These are phyloP conservation scores for Drosophila imparisetae DNA, from an alignment of 2,888 invertebrate species.

Conservation along the genomic window DNA sequence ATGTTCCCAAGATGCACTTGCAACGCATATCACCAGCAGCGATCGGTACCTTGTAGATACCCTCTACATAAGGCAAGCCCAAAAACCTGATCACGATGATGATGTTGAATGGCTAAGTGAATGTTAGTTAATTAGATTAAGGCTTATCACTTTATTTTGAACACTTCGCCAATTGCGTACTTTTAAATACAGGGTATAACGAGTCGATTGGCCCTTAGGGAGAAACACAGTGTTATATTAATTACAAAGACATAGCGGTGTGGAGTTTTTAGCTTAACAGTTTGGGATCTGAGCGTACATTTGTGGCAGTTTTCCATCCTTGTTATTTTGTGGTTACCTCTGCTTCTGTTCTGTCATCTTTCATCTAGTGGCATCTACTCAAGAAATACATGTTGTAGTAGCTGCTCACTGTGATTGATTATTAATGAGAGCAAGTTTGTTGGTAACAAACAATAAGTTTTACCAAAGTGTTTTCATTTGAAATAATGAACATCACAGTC, in stretches of 20 bases:
- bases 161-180: not conserved
- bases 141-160: not conserved
- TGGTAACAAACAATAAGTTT: too few species aligned
- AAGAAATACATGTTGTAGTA: not conserved
- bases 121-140: not conserved
- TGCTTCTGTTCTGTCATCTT: not conserved
- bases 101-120: not conserved
- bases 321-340: slow-evolving; percentile 1
- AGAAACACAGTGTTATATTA: slow-evolving; percentile 23
- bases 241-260: slow-evolving; percentile 30
- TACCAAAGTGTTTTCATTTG: too few species aligned
- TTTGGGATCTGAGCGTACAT: slow-evolving; percentile 15
- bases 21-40: slow-evolving; percentile 7
- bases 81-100: not conserved
- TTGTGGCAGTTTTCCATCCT: slow-evolving; percentile 5
- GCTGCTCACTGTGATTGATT: too few species aligned
- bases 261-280: not conserved
- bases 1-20: slow-evolving; percentile 34
- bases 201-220: slow-evolving; percentile 31
- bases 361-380: slow-evolving; percentile 9
- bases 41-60: not conserved
- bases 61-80: not conserved
- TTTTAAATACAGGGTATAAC: slow-evolving; percentile 25
- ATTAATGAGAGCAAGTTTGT: too few species aligned
- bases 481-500: slow-evolving; percentile 92